Conservation (phyloP, 2,797 vertebrate species). For the Hoplostethus atlanticus region DNA sequence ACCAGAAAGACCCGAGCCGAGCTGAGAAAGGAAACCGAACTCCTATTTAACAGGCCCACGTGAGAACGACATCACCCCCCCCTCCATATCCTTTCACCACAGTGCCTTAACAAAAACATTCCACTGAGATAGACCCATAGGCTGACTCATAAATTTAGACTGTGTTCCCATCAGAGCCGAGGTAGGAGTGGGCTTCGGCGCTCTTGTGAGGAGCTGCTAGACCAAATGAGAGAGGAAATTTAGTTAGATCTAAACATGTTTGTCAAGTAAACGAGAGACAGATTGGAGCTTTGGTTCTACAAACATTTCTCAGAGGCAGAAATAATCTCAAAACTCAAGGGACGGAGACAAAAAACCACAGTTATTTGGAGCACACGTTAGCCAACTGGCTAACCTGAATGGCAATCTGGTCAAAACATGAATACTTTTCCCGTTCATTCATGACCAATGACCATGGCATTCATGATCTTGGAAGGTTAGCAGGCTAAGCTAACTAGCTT, state of each 20-base stretch:
- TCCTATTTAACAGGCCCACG: slow-evolving; percentile 36
- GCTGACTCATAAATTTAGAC: slow-evolving; percentile 71
- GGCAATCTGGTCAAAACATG: background rate
- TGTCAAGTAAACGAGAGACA: slow-evolving; percentile 29
- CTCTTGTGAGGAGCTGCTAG: slow-evolving; percentile 5
- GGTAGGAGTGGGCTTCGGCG: background rate
- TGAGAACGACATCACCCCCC: background rate
- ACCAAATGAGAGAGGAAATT: slow-evolving; percentile 16
- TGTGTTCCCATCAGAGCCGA: slow-evolving; percentile 47
- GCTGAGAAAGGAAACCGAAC: slow-evolving; percentile 12
- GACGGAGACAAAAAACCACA: too few species aligned
- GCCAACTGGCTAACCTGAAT: background rate
- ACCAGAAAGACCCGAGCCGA: slow-evolving; percentile 6
- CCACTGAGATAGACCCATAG: slow-evolving; percentile 61
- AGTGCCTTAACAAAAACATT: slow-evolving; percentile 74
- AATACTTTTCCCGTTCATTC: too few species aligned
- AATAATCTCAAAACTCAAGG: too few species aligned
- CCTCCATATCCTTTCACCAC: slow-evolving; percentile 31
- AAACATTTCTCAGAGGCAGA: slow-evolving; percentile 2
- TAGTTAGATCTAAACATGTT: slow-evolving; percentile 23
- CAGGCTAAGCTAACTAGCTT: too few species aligned
- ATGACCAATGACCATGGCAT: too few species aligned
- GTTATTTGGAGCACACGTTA: background rate
- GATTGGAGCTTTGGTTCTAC: background rate
- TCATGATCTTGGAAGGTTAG: too few species aligned